Percentiles rank a stretch among this genome's conserved stretches.
Conservation (phyloP, 2,888 invertebrate genomes). For the Lordiphosa fenestrarum region DNA sequence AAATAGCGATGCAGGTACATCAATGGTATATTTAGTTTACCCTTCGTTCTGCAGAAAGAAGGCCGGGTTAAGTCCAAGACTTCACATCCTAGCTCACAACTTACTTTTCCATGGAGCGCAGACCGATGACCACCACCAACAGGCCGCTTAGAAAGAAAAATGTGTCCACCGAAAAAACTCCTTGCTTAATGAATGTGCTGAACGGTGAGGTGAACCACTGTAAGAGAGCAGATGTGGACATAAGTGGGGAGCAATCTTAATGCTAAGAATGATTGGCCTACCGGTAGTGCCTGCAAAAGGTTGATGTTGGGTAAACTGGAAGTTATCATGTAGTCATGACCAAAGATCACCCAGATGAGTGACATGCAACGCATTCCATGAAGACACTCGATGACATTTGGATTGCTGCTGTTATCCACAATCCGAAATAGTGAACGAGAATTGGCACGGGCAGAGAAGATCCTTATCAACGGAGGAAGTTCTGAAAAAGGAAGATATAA, state of each 20-base stretch:
- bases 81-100: not conserved
- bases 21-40: slow-evolving; percentile 59
- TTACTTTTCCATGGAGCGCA: slow-evolving; percentile 60
- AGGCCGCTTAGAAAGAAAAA: slow-evolving; percentile 83
- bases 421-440: slow-evolving; percentile 47
- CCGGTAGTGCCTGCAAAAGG: slow-evolving; percentile 32
- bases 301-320: slow-evolving; percentile 43
- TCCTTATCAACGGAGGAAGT: slow-evolving; percentile 31
- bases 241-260: not conserved
- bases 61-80: not conserved
- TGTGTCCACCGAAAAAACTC: slow-evolving; percentile 82
- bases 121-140: slow-evolving; percentile 77
- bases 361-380: slow-evolving; percentile 78
- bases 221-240: not conserved
- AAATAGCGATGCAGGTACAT: slow-evolving; percentile 74
- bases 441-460: slow-evolving; percentile 66
- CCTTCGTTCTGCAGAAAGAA: slow-evolving; percentile 30
- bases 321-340: slow-evolving; percentile 60
- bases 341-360: slow-evolving; percentile 79
- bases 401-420: slow-evolving; percentile 42
- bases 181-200: slow-evolving; percentile 71
- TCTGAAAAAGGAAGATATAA: not conserved
- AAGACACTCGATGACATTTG: slow-evolving; percentile 74
- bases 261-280: slow-evolving; percentile 12
- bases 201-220: slow-evolving; percentile 50